Conservation (phyloP, 2,113 vertebrate genomes). For the Orientallactaga bullata region DNA sequence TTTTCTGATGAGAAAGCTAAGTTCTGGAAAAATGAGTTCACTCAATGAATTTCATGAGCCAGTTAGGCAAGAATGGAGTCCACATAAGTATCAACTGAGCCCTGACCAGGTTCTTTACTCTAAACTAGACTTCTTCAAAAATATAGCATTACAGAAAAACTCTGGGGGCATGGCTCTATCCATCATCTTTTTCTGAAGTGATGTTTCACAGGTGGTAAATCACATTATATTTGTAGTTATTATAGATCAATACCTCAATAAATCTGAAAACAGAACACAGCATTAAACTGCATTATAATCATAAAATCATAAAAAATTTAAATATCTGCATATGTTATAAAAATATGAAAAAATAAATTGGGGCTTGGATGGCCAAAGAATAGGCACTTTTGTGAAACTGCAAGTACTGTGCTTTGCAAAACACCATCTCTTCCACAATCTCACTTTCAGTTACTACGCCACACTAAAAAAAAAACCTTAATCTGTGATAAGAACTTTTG, state of each 20-base stretch:
- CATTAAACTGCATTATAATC: neutral
- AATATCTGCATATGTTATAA: conserved; percentile 36
- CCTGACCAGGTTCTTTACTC: neutral
- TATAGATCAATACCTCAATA: conserved; percentile 20
- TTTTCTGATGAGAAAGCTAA: conserved; percentile 68
- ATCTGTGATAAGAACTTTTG: neutral
- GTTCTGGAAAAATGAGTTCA: conserved; percentile 38
- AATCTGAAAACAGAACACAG: conserved; percentile 18
- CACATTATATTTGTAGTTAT: neutral
- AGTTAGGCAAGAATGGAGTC: neutral
- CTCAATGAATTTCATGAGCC: conserved; percentile 41
- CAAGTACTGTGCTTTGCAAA: neutral
- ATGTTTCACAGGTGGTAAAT: conserved; percentile 51
- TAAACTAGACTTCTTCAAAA: conserved; percentile 41
- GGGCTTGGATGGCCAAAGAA: neutral
- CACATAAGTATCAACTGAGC: neutral
- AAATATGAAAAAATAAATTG: conserved; percentile 32
- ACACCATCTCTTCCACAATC: neutral
- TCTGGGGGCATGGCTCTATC: neutral
- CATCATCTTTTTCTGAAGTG: conserved; percentile 37
- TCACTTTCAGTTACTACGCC: neutral
- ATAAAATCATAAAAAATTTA: neutral
- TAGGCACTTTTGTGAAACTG: neutral
- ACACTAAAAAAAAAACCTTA: neutral
- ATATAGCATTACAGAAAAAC: neutral